Percentiles rank a stretch among this genome's conserved stretches.
These are phyloP conservation scores for Donacobius atricapilla DNA, from an alignment of 2,113 vertebrate species.

Conservation along the genomic window DNA sequence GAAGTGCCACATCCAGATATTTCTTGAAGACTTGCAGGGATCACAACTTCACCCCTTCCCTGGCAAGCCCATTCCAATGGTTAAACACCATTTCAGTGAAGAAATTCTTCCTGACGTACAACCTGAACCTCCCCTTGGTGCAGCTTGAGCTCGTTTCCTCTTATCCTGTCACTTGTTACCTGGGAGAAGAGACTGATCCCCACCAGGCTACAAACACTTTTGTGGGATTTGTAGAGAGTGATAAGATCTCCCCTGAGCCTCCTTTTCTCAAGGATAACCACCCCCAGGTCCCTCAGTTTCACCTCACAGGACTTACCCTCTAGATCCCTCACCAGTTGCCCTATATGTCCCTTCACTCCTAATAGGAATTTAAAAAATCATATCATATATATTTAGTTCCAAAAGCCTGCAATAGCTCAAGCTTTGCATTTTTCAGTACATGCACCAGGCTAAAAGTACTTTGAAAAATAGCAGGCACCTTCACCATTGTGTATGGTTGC, in stretches of 20 bases:
- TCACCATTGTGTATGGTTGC: neutral
- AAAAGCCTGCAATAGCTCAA: neutral
- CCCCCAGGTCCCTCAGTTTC: neutral
- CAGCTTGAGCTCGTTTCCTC: rapidly evolving
- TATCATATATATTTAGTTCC: neutral
- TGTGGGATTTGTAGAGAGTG: neutral
- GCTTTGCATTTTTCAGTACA: neutral
- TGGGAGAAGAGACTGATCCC: neutral
- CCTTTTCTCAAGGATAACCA: neutral
- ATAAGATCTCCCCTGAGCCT: neutral
- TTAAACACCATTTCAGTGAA: neutral
- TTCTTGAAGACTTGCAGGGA: too few relatives aligned
- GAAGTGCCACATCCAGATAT: neutral
- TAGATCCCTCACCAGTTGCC: neutral
- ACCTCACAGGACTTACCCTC: neutral
- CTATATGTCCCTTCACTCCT: neutral
- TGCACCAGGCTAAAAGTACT: neutral
- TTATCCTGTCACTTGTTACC: neutral
- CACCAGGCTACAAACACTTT: too few relatives aligned
- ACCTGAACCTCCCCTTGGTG: neutral
- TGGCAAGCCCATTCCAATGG: neutral
- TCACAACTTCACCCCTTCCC: neutral
- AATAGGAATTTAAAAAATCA: neutral
- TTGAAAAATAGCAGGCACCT: neutral
- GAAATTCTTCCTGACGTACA: neutral